Percentiles rank a stretch among this genome's conserved stretches.
phyloP scores from a whole-genome alignment of 2,888 invertebrate species.

The Trissoscelio sp. region DNA sequence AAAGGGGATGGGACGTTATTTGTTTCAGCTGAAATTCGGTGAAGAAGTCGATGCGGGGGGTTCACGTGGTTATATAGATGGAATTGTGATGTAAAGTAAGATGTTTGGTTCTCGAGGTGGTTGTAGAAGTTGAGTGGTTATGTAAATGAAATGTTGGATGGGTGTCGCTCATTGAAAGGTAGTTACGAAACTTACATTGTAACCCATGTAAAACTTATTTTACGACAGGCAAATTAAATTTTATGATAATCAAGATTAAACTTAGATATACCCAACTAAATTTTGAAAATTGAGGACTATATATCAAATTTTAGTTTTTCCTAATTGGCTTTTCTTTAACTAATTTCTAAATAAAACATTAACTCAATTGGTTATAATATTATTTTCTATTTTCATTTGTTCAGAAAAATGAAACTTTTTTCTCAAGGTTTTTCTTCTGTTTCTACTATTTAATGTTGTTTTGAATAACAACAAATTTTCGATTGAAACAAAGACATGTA shows the following conservation, averaged over 20 bases:
- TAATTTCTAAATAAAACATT: no score
- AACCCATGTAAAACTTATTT: not conserved
- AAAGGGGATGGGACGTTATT: not conserved
- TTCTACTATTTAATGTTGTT: not conserved
- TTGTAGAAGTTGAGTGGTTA: conserved; percentile 3
- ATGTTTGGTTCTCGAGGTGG: not conserved
- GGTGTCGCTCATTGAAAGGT: conserved; percentile 3
- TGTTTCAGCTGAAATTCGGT: not conserved
- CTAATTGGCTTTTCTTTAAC: not conserved
- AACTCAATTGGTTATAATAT: no score
- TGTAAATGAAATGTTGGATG: conserved; percentile 8
- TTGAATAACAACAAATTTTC: not conserved
- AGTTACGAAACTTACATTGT: not conserved
- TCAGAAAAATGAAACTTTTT: no score
- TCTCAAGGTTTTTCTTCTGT: not conserved
- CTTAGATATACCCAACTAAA: no score
- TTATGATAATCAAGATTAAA: no score
- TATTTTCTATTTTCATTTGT: no score
- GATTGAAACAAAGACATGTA: conserved; percentile 13
- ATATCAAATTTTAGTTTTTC: no score
- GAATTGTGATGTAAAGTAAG: not conserved
- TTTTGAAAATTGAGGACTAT: conserved; percentile 2
- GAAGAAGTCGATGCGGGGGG: not conserved
- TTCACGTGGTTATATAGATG: not conserved
- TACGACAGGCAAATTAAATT: not conserved